phyloP scores from a whole-genome alignment of 1,140 invertebrate genomes.

The Metopolophium dirhodum region DNA sequence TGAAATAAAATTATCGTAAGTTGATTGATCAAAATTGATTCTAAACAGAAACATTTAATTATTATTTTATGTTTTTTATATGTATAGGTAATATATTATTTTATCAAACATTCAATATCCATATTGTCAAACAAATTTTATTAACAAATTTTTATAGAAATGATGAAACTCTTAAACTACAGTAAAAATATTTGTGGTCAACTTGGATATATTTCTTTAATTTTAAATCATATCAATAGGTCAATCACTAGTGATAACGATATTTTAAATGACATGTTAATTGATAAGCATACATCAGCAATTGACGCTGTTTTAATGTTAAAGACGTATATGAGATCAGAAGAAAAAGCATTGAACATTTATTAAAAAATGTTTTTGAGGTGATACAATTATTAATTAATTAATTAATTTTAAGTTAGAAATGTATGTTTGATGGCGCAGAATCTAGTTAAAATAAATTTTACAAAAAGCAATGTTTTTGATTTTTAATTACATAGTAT shows the following conservation, averaged over 20 bases:
- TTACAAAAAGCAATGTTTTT: not conserved
- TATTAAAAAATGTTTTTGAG: constrained; percentile 19
- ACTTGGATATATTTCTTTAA: not conserved
- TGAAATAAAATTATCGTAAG: constrained; percentile 27
- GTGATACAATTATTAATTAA: not conserved
- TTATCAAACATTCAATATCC: not conserved
- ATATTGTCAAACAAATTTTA: not conserved
- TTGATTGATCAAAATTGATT: not conserved
- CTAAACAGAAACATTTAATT: too few species aligned
- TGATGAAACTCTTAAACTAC: constrained; percentile 20
- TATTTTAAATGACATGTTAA: not conserved
- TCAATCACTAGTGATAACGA: not conserved
- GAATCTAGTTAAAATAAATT: too few species aligned
- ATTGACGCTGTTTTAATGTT: constrained; percentile 38
- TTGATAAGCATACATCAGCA: constrained; percentile 27
- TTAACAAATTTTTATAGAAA: not conserved
- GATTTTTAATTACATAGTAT: too few species aligned
- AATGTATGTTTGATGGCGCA: not conserved
- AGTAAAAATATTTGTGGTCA: constrained; percentile 16
- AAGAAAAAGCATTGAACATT: constrained; percentile 32
- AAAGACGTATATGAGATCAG: constrained; percentile 23
- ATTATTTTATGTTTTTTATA: not conserved
- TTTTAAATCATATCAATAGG: not conserved
- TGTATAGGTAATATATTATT: not conserved
- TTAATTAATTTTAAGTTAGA: not conserved